Conservation (phyloP, 1,140 invertebrate genomes). For the Apis florea region DNA sequence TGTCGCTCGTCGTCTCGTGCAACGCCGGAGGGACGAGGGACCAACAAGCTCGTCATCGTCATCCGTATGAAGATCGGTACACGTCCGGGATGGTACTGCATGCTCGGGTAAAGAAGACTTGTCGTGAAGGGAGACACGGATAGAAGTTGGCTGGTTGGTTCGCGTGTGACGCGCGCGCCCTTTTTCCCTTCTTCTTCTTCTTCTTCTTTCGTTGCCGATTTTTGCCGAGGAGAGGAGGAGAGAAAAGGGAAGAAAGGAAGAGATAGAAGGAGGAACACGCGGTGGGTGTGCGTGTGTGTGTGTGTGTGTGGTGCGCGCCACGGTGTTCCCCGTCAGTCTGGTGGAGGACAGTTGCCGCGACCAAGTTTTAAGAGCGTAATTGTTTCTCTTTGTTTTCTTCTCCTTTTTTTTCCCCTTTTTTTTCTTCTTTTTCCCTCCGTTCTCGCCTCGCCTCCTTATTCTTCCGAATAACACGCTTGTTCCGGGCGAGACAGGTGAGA, state of each 20-base stretch:
- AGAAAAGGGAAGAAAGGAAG: too few relatives aligned
- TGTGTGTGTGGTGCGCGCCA: not conserved
- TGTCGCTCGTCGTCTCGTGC: not conserved
- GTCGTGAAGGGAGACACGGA: not conserved
- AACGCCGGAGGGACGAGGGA: constrained; percentile 21
- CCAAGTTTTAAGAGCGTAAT: not conserved
- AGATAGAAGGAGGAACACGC: too few relatives aligned
- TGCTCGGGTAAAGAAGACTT: not conserved
- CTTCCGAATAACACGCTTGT: too few relatives aligned
- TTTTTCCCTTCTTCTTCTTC: not conserved
- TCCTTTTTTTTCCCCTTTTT: not conserved
- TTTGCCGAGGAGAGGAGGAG: too few relatives aligned
- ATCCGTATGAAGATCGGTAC: not conserved
- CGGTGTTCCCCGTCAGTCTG: not conserved
- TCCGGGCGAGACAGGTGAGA: not conserved
- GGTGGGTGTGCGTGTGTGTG: too few relatives aligned
- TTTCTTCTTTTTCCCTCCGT: not conserved
- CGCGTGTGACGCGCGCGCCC: constrained; percentile 2
- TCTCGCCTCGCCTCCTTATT: too few relatives aligned
- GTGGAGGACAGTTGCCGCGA: constrained; percentile 1
- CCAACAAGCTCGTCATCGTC: constrained; percentile 1
- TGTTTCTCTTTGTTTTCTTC: not conserved
- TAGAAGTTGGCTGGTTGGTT: not conserved
- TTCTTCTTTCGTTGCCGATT: not conserved
- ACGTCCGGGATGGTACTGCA: not conserved